Conservation (phyloP, 1,140 invertebrate genomes). For the Adoxophyes honmai region DNA sequence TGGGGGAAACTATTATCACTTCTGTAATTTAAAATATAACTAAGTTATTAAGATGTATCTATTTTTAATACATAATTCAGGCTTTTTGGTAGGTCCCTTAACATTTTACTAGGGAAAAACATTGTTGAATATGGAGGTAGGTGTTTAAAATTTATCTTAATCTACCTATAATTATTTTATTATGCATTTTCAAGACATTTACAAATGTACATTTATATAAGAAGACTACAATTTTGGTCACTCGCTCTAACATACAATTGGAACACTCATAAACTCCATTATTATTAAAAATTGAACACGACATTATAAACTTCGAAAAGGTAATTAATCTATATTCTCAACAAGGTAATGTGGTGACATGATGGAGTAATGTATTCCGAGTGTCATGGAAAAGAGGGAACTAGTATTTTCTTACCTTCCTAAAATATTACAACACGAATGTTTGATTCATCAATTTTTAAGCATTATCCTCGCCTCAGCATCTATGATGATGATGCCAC, state of each 20-base stretch:
- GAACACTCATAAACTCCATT: neutral
- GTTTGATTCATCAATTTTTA: too few relatives aligned
- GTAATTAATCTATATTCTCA: too few relatives aligned
- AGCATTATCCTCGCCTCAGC: too few relatives aligned
- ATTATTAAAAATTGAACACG: too few relatives aligned
- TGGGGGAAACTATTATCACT: conserved; percentile 36
- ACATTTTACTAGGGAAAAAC: conserved; percentile 35
- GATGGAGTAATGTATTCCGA: too few relatives aligned
- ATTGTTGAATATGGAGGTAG: conserved; percentile 61
- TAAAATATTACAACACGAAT: too few relatives aligned
- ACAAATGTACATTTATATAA: neutral
- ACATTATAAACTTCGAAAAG: too few relatives aligned
- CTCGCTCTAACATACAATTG: conserved; percentile 5
- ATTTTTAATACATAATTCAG: conserved; percentile 52
- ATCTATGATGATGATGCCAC: too few relatives aligned
- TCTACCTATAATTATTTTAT: conserved; percentile 3
- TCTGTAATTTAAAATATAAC: conserved; percentile 39
- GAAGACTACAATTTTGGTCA: conserved; percentile 17
- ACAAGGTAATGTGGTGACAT: too few relatives aligned
- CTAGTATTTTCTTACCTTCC: too few relatives aligned
- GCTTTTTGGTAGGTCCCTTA: conserved; percentile 63
- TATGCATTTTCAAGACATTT: conserved; percentile 6
- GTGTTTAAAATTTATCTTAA: conserved; percentile 24
- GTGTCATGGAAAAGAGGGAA: too few relatives aligned
- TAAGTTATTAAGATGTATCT: conserved; percentile 43